phyloP scores from a whole-genome alignment of 2,888 invertebrate species.

The Axea sp. region DNA sequence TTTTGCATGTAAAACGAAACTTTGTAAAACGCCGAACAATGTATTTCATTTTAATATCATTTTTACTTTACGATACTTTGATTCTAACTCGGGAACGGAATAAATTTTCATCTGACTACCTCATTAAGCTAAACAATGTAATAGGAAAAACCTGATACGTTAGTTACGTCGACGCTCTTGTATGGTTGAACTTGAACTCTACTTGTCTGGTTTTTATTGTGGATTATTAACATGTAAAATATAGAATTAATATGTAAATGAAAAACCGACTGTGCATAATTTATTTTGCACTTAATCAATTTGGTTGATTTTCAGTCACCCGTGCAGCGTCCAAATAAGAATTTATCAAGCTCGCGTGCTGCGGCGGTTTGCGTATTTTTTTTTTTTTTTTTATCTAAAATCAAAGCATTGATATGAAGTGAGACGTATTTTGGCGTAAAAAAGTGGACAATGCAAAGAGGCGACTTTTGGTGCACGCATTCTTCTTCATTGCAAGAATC shows the following conservation, averaged over 20 bases:
- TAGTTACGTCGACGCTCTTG: constrained; percentile 14
- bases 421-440: too few species aligned
- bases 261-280: not conserved
- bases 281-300: constrained; percentile 3
- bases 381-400: too few species aligned
- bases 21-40: too few species aligned
- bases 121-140: constrained; percentile 4
- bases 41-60: not conserved
- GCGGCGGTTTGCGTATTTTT: too few species aligned
- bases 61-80: not conserved
- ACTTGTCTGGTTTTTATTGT: constrained; percentile 9
- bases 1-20: too few species aligned
- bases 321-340: too few species aligned
- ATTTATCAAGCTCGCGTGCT: too few species aligned
- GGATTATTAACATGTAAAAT: constrained; percentile 12
- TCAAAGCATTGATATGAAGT: too few species aligned
- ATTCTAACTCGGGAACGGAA: not conserved
- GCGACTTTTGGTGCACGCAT: too few species aligned
- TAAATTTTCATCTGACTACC: constrained; percentile 1
- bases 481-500: too few species aligned
- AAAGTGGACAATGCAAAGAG: too few species aligned
- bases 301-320: constrained; percentile 4
- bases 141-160: not conserved
- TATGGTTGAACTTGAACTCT: constrained; percentile 21
- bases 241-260: constrained; percentile 4